Conservation (phyloP, 2,888 invertebrate genomes). For the Oscheius sp. region DNA sequence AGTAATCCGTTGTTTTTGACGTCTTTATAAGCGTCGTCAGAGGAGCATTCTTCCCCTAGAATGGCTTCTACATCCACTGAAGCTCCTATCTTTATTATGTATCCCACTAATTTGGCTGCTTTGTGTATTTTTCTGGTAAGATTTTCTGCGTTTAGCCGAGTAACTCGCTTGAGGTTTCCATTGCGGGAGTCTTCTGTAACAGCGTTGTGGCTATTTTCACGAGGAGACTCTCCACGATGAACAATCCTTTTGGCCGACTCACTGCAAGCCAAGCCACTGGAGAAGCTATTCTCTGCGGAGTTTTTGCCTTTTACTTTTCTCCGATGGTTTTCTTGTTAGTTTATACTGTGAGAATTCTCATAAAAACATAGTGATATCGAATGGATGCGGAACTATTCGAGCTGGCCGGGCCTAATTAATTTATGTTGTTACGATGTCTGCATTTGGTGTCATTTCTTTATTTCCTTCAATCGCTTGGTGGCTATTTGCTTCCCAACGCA, state of each 20-base stretch:
- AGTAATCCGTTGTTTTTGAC: too few relatives aligned
- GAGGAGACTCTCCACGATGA: neutral
- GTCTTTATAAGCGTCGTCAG: too few relatives aligned
- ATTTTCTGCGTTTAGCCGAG: too few relatives aligned
- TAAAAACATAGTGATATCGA: neutral
- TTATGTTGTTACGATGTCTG: slow-evolving; percentile 27
- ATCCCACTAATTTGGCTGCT: too few relatives aligned
- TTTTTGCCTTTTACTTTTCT: slow-evolving; percentile 19
- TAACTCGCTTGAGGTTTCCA: too few relatives aligned
- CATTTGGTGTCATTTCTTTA: slow-evolving; percentile 24
- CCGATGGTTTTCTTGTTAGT: slow-evolving; percentile 27
- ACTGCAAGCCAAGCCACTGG: slow-evolving; percentile 16
- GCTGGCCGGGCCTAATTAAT: neutral
- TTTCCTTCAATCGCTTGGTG: slow-evolving; percentile 15
- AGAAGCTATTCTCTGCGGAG: neutral
- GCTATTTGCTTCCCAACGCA: slow-evolving; percentile 14
- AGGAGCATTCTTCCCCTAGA: too few relatives aligned
- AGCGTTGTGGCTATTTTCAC: neutral
- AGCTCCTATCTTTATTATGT: too few relatives aligned
- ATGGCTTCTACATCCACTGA: too few relatives aligned
- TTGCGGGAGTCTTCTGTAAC: neutral
- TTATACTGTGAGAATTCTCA: neutral
- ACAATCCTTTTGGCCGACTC: slow-evolving; percentile 16
- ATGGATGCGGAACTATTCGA: neutral
- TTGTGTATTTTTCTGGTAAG: too few relatives aligned